Evolutionary conservation across 1,140 invertebrate genomes (phyloP).

Genomic region (Trachymyrmex cornetzi): DNA sequence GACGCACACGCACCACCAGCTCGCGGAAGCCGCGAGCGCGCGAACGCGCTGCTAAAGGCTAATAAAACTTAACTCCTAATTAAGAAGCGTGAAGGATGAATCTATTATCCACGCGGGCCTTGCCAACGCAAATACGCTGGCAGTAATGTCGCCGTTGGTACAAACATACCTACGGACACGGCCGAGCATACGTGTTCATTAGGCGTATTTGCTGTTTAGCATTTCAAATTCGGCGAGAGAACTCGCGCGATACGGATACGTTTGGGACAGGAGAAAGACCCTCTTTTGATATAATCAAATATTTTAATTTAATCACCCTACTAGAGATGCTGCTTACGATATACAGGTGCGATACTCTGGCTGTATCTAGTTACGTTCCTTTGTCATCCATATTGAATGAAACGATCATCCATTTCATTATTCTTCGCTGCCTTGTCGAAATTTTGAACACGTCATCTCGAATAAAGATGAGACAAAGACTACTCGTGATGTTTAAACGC

Average conservation of each 20-base stretch:
- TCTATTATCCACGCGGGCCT: conserved; percentile 83
- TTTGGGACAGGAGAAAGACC: conserved; percentile 6
- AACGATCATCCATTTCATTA: conserved; percentile 5
- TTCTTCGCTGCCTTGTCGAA: background rate
- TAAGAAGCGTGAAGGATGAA: conserved; percentile 87
- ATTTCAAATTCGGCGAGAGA: conserved; percentile 85
- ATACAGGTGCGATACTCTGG: conserved; percentile 24
- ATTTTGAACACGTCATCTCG: background rate
- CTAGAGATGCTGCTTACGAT: conserved; percentile 77
- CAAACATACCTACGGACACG: conserved; percentile 83
- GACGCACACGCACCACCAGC: conserved; percentile 32
- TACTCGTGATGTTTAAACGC: background rate
- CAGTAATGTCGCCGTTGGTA: conserved; percentile 83
- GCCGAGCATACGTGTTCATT: conserved; percentile 86
- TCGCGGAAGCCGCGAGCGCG: conserved; percentile 51
- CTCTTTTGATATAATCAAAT: conserved; percentile 84
- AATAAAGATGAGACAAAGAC: background rate
- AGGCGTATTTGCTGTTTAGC: conserved; percentile 87
- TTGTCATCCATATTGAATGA: background rate
- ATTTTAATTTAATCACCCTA: conserved; percentile 86
- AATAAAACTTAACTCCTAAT: conserved; percentile 86
- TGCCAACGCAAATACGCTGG: conserved; percentile 80
- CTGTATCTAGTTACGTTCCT: conserved; percentile 1
- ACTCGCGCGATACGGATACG: conserved; percentile 76
- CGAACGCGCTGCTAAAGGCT: conserved; percentile 78